Conservation (phyloP, 2,888 invertebrate species). For the Dicycla oo region DNA sequence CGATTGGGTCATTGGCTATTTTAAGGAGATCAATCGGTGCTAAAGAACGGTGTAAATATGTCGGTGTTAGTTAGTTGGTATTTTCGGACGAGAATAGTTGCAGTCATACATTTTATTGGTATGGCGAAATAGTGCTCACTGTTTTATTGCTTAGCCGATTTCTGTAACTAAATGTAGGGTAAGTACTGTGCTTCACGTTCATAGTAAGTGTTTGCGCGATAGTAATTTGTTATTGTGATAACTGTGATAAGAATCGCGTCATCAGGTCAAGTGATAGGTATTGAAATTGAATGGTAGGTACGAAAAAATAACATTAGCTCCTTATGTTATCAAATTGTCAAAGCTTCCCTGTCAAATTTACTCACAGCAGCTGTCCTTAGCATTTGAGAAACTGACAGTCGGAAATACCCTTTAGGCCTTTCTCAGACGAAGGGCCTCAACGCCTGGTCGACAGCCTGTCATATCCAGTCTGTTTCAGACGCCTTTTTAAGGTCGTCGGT, state of each 20-base stretch:
- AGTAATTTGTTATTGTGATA: slow-evolving; percentile 16
- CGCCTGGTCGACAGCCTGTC: too few species aligned
- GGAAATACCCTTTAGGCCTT: too few species aligned
- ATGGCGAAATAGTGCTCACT: slow-evolving; percentile 5
- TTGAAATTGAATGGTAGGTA: slow-evolving; percentile 6
- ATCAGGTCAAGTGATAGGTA: background rate
- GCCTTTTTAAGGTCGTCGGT: background rate
- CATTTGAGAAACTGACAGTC: too few species aligned
- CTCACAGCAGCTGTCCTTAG: too few species aligned
- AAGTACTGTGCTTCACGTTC: slow-evolving; percentile 19
- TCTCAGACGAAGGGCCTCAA: too few species aligned
- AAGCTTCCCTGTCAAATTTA: background rate
- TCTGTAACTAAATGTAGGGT: slow-evolving; percentile 18
- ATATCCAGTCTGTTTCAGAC: too few species aligned
- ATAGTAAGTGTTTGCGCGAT: background rate
- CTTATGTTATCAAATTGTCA: background rate
- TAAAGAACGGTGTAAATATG: background rate
- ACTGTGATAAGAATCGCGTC: background rate
- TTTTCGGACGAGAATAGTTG: slow-evolving; percentile 23
- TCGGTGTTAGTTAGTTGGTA: slow-evolving; percentile 25
- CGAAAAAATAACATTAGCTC: background rate
- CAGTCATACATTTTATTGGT: slow-evolving; percentile 26
- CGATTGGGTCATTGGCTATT: too few species aligned
- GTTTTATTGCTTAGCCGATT: slow-evolving; percentile 8
- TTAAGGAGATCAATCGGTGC: too few species aligned